Evolutionary conservation across 1,140 invertebrate species (phyloP).

Genomic region (Drosophila suzukii): DNA sequence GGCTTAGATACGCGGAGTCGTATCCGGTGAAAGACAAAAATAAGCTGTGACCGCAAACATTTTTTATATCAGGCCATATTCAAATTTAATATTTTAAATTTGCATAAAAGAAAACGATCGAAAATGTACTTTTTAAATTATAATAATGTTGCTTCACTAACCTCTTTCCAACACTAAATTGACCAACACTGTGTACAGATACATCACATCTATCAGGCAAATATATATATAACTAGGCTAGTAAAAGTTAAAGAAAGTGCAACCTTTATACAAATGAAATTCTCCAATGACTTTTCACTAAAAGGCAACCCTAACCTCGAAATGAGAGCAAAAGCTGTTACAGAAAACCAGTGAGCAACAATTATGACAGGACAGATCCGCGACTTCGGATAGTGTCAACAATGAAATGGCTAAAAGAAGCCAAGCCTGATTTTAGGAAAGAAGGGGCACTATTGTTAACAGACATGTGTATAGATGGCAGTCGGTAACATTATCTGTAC

Average conservation of each 20-base stretch:
- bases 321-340: constrained; percentile 28
- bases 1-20: not conserved
- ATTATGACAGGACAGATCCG: constrained; percentile 78
- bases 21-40: constrained; percentile 58
- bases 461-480: constrained; percentile 21
- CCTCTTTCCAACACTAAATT: not conserved
- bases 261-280: not conserved
- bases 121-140: no score
- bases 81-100: constrained; percentile 6
- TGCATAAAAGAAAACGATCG: not conserved
- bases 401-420: constrained; percentile 76
- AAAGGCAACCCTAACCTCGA: constrained; percentile 25
- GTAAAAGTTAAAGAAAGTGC: not conserved
- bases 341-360: constrained; percentile 59
- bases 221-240: not conserved
- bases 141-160: not conserved
- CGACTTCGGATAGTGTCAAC: constrained; percentile 65
- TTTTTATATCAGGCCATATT: not conserved
- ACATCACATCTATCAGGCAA: not conserved
- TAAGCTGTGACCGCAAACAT: not conserved
- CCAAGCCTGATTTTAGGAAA: constrained; percentile 1
- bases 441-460: constrained; percentile 30
- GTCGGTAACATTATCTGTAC: constrained; percentile 22
- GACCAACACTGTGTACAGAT: not conserved
- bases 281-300: constrained; percentile 14